phyloP scores from a whole-genome alignment of 2,113 vertebrate genomes.

The Xiphophorus couchianus region DNA sequence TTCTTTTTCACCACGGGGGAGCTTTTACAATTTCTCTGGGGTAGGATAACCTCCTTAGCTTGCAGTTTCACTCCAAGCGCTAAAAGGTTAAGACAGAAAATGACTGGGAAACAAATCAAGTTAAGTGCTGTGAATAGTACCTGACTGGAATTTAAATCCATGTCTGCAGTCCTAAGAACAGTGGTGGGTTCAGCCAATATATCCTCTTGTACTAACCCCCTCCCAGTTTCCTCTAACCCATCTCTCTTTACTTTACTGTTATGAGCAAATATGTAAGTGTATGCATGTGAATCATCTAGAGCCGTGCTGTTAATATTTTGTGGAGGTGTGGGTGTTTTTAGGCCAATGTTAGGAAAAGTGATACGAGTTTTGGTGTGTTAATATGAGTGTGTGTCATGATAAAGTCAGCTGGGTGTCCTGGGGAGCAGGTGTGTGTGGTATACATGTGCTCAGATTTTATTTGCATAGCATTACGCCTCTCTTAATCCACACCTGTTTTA shows the following conservation, averaged over 20 bases:
- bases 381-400: constrained; percentile 18
- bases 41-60: constrained; percentile 45
- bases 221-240: background rate
- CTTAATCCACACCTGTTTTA: constrained; percentile 10
- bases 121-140: constrained; percentile 68
- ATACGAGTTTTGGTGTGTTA: constrained; percentile 53
- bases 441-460: constrained; percentile 11
- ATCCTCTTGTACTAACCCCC: background rate
- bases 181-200: constrained; percentile 6
- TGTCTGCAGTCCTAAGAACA: constrained; percentile 13
- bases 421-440: constrained; percentile 24
- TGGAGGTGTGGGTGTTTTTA: constrained; percentile 57
- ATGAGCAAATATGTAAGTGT: constrained; percentile 20
- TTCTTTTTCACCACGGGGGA: constrained; percentile 8
- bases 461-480: constrained; percentile 31
- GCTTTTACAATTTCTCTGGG: constrained; percentile 45
- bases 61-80: constrained; percentile 48
- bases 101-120: constrained; percentile 66
- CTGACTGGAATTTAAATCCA: constrained; percentile 70
- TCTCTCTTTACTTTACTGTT: constrained; percentile 15
- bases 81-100: constrained; percentile 50
- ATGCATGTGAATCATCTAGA: constrained; percentile 40
- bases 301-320: constrained; percentile 34
- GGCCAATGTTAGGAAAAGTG: constrained; percentile 48
- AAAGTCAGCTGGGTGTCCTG: constrained; percentile 30